These are phyloP conservation scores for Scaptomyza montana DNA, from an alignment of 1,140 invertebrate genomes.

Conservation along the genomic window DNA sequence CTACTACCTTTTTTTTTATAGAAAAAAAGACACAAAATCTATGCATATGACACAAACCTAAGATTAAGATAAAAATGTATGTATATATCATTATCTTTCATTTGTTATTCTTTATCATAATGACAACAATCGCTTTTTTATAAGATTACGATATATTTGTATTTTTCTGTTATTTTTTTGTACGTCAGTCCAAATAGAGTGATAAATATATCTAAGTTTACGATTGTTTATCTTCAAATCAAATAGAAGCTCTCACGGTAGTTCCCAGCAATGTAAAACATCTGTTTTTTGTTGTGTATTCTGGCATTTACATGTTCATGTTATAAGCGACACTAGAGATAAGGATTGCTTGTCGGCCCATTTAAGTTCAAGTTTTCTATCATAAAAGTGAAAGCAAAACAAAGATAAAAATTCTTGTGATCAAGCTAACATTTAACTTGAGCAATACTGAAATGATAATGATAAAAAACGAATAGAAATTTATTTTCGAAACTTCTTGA, in stretches of 20 bases:
- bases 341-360: constrained; percentile 18
- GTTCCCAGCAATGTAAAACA: constrained; percentile 21
- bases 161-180: neutral
- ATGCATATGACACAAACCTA: constrained; percentile 46
- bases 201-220: neutral
- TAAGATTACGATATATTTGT: constrained; percentile 42
- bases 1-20: too few species aligned
- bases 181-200: neutral
- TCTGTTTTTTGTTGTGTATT: constrained; percentile 18
- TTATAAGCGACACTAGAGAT: neutral
- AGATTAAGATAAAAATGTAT: constrained; percentile 65
- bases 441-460: neutral
- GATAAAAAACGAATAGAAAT: neutral
- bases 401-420: neutral
- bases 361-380: neutral
- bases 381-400: neutral
- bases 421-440: constrained; percentile 4
- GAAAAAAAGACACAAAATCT: constrained; percentile 39
- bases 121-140: constrained; percentile 56
- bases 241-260: constrained; percentile 4
- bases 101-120: constrained; percentile 56
- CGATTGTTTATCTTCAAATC: constrained; percentile 12
- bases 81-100: constrained; percentile 63
- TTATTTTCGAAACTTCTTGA: constrained; percentile 68
- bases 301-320: neutral